Conservation (phyloP, 2,888 invertebrate species). For the Zaprionus bogoriensis region DNA sequence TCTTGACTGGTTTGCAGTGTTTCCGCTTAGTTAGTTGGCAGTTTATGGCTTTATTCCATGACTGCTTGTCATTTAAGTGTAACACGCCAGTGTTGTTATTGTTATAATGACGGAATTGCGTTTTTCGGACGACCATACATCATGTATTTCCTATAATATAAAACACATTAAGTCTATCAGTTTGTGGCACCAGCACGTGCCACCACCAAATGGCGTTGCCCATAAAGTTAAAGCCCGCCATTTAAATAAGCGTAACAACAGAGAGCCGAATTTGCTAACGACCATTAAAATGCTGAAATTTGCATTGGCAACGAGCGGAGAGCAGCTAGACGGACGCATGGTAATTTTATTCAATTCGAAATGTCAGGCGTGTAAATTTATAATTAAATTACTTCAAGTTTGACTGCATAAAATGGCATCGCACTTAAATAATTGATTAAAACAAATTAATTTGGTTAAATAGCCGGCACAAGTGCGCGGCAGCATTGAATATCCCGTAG, state of each 20-base stretch:
- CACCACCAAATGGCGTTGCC: slow-evolving; percentile 50
- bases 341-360: slow-evolving; percentile 55
- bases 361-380: slow-evolving; percentile 57
- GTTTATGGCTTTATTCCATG: slow-evolving; percentile 74
- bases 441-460: slow-evolving; percentile 45
- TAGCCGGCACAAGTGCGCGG: slow-evolving; percentile 37
- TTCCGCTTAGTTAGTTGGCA: slow-evolving; percentile 26
- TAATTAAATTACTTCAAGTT: slow-evolving; percentile 68
- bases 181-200: slow-evolving; percentile 70
- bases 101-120: slow-evolving; percentile 69
- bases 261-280: slow-evolving; percentile 41
- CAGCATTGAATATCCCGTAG: slow-evolving; percentile 49
- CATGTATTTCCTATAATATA: slow-evolving; percentile 60
- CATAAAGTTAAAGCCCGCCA: slow-evolving; percentile 51
- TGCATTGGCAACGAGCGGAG: slow-evolving; percentile 50
- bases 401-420: slow-evolving; percentile 33
- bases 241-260: slow-evolving; percentile 13
- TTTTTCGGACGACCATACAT: slow-evolving; percentile 55
- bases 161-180: slow-evolving; percentile 57
- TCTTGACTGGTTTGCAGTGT: neutral
- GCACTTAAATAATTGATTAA: slow-evolving; percentile 52
- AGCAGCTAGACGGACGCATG: slow-evolving; percentile 17
- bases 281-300: slow-evolving; percentile 56
- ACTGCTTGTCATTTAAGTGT: slow-evolving; percentile 70
- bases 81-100: slow-evolving; percentile 67